A percentile compares a stretch with the other conserved stretches of the same genome.
phyloP scores from a whole-genome alignment of 2,797 vertebrate genomes.

The Tokudaia tokunoshimensis region DNA sequence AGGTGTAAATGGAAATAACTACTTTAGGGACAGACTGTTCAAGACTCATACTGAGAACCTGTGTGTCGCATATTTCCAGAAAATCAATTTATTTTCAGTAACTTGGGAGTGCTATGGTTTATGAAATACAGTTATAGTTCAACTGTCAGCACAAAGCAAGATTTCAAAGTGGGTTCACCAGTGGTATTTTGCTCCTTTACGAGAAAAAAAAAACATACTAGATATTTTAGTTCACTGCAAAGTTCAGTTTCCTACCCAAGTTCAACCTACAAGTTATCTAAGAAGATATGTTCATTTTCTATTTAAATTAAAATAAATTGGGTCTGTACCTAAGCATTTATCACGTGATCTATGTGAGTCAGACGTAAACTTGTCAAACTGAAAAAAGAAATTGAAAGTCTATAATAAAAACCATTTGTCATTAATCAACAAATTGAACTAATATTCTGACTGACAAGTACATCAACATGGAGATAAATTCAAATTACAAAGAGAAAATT shows the following conservation, averaged over 20 bases:
- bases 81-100: slow-evolving; percentile 89
- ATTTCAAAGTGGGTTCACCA: slow-evolving; percentile 83
- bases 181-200: slow-evolving; percentile 74
- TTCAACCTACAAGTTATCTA: background rate
- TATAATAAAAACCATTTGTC: slow-evolving; percentile 9
- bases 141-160: slow-evolving; percentile 86
- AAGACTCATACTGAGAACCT: slow-evolving; percentile 85
- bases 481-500: background rate
- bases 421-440: background rate
- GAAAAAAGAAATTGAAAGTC: slow-evolving; percentile 55
- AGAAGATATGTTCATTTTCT: background rate
- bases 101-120: slow-evolving; percentile 84
- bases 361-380: background rate
- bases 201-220: slow-evolving; percentile 71
- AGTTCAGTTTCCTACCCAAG: slow-evolving; percentile 41
- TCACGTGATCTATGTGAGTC: background rate
- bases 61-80: slow-evolving; percentile 86
- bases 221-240: slow-evolving; percentile 65
- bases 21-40: slow-evolving; percentile 87
- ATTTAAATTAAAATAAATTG: slow-evolving; percentile 42
- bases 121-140: slow-evolving; percentile 87
- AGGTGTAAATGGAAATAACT: slow-evolving; percentile 89
- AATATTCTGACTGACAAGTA: background rate
- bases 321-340: background rate
- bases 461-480: background rate